Conservation (phyloP, 2,888 invertebrate genomes). For the Acanthoscelides obtectus region DNA sequence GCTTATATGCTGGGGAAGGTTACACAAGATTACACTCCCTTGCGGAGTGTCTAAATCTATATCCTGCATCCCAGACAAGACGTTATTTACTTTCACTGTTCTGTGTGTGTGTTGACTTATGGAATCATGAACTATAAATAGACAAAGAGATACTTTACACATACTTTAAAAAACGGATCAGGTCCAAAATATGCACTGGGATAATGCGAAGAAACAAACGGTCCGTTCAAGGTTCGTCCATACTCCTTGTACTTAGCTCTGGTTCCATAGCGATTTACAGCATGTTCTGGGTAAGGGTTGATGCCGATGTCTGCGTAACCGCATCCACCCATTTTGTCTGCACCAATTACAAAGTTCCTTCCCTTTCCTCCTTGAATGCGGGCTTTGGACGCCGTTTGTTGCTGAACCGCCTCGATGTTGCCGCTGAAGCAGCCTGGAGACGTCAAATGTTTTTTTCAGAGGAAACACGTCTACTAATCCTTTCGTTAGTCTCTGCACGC, state of each 20-base stretch:
- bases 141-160: neutral
- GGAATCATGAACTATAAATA: no score
- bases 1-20: no score
- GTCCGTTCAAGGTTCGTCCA: conserved; percentile 28
- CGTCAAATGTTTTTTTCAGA: no score
- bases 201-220: conserved; percentile 33
- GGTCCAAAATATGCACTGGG: conserved; percentile 43
- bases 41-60: no score
- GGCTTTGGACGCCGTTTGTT: conserved; percentile 20
- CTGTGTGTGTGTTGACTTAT: no score
- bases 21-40: no score
- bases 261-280: conserved; percentile 30
- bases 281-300: conserved; percentile 47
- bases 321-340: conserved; percentile 50
- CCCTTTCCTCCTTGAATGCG: conserved; percentile 20
- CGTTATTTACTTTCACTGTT: no score
- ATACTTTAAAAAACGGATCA: conserved; percentile 40
- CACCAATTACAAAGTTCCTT: conserved; percentile 36
- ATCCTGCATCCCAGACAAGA: no score
- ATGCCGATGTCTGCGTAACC: conserved; percentile 52
- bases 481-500: no score
- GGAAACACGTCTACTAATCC: no score
- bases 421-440: conserved; percentile 41
- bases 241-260: conserved; percentile 33
- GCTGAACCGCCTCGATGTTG: conserved; percentile 38